A percentile compares a stretch with the other conserved stretches of the same genome.
Evolutionary conservation across 1,140 invertebrate species (phyloP).

Genomic region (Glossosoma conforme): DNA sequence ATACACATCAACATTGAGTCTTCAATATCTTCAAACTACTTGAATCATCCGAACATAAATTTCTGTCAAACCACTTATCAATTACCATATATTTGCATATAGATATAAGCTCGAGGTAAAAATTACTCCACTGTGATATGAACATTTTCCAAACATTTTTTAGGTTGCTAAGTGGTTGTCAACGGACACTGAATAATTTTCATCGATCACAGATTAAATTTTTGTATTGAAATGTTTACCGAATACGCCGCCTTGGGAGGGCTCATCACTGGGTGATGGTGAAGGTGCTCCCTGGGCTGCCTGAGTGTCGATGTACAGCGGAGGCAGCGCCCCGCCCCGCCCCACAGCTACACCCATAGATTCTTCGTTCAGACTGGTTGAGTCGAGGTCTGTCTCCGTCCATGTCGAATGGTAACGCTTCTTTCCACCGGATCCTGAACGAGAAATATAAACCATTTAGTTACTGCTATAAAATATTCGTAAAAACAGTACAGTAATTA

Average conservation of each 20-base stretch:
- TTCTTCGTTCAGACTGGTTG: constrained; percentile 62
- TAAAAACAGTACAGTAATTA: no score
- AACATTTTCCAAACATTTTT: no score
- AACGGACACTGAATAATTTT: no score
- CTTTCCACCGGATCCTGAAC: constrained; percentile 31
- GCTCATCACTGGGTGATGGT: constrained; percentile 46
- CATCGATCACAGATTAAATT: background rate
- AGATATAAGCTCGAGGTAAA: no score
- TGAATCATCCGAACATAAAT: background rate
- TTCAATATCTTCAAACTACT: background rate
- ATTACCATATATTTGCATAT: no score
- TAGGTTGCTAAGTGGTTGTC: no score
- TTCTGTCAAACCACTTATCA: no score
- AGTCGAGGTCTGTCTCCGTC: constrained; percentile 87
- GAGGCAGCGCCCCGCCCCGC: constrained; percentile 40
- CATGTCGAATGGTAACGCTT: constrained; percentile 55
- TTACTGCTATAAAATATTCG: no score
- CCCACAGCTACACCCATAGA: constrained; percentile 18
- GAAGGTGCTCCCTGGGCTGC: constrained; percentile 27
- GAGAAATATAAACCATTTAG: no score
- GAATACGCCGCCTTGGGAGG: constrained; percentile 47
- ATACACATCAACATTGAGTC: background rate
- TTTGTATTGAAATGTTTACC: constrained; percentile 37
- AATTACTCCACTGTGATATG: no score
- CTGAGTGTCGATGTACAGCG: constrained; percentile 53